Base-by-base conservation (phyloP, 2,888 invertebrate species). In the Strigamia transsilvanica region DNA sequence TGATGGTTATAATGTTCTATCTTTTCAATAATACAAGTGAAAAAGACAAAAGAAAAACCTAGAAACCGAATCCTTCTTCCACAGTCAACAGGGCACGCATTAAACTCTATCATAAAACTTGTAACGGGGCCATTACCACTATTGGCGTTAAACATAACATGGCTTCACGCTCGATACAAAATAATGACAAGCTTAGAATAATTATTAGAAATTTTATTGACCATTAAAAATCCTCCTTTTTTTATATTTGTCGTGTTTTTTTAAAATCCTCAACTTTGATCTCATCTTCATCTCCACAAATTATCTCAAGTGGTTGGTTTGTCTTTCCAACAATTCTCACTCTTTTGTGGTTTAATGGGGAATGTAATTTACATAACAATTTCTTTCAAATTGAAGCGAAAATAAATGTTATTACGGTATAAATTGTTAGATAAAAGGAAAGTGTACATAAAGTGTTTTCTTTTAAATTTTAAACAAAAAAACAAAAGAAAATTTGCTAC, bases 161-260 rank as follows among this genome's bases (percentile, higher is more conserved):
- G 73, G 73, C 73, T 73, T 73, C 73, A 73, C 73, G 73, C 73
- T 73, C 73, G 73, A 73, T 32, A 73, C 73, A 73, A 73, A 73
- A 32, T 73, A 73, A 73, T 73, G 32, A 32, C 73, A 2, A 73
- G 73, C 73, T 73, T 73, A 73, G 73, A 73, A 73, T 27, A 27
- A 27, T 73, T 73, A 73, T 73, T 73, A 66, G 61, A 66, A 66
- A 66, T 66, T 66, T 66, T 66, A 66, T 66, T 0, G 61, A 23
- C 21, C 61, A 66, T 66, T 66, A 66, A 66, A 66, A 46, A n/a
- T 27, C 15, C 21, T 23, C 10, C 6, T 66, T 7, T 66, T 6
- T 66, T 12, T 66, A 18, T 23, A 23, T 21, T 66, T 66, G 18
- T 66, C 7, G 5, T 46, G 7, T n/a, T n/a, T 13, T 46, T 46